Base-by-base conservation (phyloP, 2,113 vertebrate species). In the Halcyon malimbica region DNA sequence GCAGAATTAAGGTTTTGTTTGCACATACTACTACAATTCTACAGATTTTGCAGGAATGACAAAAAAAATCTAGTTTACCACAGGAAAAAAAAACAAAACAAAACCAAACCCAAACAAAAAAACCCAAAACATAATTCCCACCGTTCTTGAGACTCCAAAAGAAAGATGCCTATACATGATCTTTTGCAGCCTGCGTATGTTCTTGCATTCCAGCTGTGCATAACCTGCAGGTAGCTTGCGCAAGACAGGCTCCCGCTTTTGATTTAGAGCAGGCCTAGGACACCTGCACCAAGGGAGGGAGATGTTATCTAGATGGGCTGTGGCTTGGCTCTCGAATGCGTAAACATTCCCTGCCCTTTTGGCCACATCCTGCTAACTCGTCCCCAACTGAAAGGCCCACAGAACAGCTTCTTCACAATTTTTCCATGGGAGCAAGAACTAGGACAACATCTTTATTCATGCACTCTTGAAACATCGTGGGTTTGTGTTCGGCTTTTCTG, bases 371-470 rank as follows among this genome's bases (percentile, higher is more conserved):
- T 94, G 96, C 92, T 96, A 97, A 96, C 95, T 96, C 94, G 92
- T 96, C 96, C 96, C 95, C 95, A 95, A 95, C 95, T 96, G 94
- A 96, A 95, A 97, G 90, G 91, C 94, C 96, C 96, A 96, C 94
- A 97, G 92, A 97, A 97, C 90, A 96, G 96, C 90, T 95, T 97
- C 95, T 97, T 97, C 96, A 96, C 96, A 96, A 93, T 96, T 96
- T 96, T 96, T 92, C 94, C 95, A 97, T 95, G 95, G 96, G 96
- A 95, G 95, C 96, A 96, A 97, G 96, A 96, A 96, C 96, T 96
- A 97, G 90, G 96, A 96, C 96, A 97, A 96, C 95, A 97, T 96
- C 96, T 97, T 97, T 96, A 97, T 96, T 97, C 96, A 96, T 96
- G 96, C 96, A 97, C 95, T 96, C 92, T 96, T 97, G 95, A 96